Evolutionary conservation across 1,140 invertebrate species (phyloP), one percentile per base, ranked within the genome.

Genomic region (Probaryconus sp.): DNA sequence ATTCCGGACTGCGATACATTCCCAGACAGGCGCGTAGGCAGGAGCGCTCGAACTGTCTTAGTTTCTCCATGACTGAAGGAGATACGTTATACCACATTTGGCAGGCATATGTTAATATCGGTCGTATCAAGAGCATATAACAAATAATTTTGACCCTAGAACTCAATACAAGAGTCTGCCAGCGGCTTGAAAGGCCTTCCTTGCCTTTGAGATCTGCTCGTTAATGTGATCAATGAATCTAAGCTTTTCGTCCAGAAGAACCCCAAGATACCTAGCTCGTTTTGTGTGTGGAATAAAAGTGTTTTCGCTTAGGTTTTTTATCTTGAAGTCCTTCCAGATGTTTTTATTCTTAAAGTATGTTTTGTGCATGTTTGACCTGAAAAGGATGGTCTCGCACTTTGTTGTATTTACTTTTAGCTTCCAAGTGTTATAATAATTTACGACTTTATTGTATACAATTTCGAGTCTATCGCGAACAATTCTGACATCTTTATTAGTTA

Each of bases 41-140:
- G 31, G 11, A 21, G 14, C 70, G 42, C 30, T 73, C 61, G 9
- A 67, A 67, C 31, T 20, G 2, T 3, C 70, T 17, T 5, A 67
- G 2, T 20, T 33, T 33, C 33, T 72, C 60, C 43, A 63, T 50
- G 0, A 11, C 14, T 3, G 14, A 28, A 0, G 42, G 5, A 11
- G 24, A 42, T 0, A 51, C 33, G 11, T 64, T 64, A 10, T 5
- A 63, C 58, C 33, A 63, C 1, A 17, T 40, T 18, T 1, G 31
- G 11, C 17, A 38, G 1, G 16, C 60, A 10, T 64, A 64, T 9
- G 60, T 38, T 4, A 53, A 16, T 0, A 64, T 42, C 0, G 60
- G 35, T 28, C 51, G 40, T 16, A 56, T 18, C 16, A 56, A 9
- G 0, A 40, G 13, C 14, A 37, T 35, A 4, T 68, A 68, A 13